Conservation (phyloP, 1,140 invertebrate genomes). For the Metaphire vulgaris region DNA sequence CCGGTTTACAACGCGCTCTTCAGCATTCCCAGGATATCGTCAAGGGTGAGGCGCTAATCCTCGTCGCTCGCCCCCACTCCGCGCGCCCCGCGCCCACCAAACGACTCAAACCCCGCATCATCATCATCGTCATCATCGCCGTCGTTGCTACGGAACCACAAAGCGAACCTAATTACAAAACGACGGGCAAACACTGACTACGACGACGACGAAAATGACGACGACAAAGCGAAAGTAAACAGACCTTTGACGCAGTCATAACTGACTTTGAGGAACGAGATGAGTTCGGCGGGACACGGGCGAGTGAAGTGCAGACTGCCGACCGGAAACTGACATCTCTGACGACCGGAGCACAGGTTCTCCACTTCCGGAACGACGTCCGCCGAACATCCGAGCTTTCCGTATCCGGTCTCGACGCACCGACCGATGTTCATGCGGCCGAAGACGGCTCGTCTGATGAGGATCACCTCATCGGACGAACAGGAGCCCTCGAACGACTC, state of each 20-base stretch:
- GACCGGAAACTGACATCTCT: background rate
- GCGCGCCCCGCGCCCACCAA: too few relatives aligned
- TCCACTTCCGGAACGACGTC: background rate
- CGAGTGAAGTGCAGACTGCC: background rate
- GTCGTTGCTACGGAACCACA: too few relatives aligned
- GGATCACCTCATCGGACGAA: constrained; percentile 3
- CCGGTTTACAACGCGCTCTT: too few relatives aligned
- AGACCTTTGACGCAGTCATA: background rate
- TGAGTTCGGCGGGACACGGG: background rate
- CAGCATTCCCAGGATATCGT: too few relatives aligned
- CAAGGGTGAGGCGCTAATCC: too few relatives aligned
- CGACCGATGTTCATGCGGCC: constrained; percentile 7
- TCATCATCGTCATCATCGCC: too few relatives aligned
- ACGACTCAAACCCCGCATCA: too few relatives aligned
- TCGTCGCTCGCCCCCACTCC: too few relatives aligned
- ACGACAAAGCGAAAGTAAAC: too few relatives aligned
- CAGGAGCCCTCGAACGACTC: constrained; percentile 7
- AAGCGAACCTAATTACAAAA: too few relatives aligned
- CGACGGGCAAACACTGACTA: too few relatives aligned
- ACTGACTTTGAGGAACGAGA: background rate
- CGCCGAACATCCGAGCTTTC: background rate
- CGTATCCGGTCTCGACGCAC: background rate
- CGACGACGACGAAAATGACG: too few relatives aligned
- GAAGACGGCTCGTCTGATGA: background rate
- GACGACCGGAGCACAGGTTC: background rate